These are phyloP conservation scores for Mus caroli DNA, from an alignment of 2,797 vertebrate species.

Conservation along the genomic window DNA sequence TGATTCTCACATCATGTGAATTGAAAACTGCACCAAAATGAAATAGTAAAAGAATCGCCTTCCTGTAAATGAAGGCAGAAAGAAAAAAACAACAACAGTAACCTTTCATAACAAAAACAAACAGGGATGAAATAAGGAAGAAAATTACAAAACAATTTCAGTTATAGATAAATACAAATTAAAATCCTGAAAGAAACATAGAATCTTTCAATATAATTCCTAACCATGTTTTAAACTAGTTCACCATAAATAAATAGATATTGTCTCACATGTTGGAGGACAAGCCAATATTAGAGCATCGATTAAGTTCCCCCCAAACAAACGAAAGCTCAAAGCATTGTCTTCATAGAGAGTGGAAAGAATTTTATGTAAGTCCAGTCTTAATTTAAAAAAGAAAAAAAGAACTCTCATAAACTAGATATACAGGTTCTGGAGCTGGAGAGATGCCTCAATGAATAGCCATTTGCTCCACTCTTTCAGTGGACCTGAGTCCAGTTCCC, in stretches of 20 bases:
- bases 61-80: background rate
- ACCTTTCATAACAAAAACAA: background rate
- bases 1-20: background rate
- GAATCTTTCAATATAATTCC: background rate
- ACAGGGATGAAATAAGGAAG: background rate
- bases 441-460: background rate
- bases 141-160: background rate
- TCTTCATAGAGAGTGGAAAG: too few relatives aligned
- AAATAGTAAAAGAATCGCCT: background rate
- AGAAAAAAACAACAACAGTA: background rate
- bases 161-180: background rate
- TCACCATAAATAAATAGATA: background rate
- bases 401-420: background rate
- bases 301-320: background rate
- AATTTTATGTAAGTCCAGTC: background rate
- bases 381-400: background rate
- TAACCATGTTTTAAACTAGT: conserved; percentile 17
- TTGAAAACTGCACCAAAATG: background rate
- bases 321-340: background rate
- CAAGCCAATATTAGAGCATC: background rate
- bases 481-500: background rate
- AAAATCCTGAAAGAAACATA: conserved; percentile 2
- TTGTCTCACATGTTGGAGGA: background rate
- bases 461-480: background rate
- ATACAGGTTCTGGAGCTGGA: background rate